Percentiles rank a stretch among this genome's conserved stretches.
These are phyloP conservation scores for Vidua chalybeata DNA, from an alignment of 2,113 vertebrate species.

Conservation along the genomic window DNA sequence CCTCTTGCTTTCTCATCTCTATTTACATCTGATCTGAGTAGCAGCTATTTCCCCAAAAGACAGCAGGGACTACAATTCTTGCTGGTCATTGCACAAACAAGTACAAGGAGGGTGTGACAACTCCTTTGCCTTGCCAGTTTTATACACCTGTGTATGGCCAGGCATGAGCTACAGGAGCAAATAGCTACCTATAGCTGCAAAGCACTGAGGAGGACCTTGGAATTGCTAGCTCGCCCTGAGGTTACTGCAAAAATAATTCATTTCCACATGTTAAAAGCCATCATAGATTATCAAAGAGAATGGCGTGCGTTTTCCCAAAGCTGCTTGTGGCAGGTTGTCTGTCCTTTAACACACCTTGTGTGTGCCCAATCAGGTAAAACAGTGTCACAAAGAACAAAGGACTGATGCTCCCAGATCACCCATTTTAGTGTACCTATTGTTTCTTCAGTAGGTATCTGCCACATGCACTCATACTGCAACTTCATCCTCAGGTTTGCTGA, in stretches of 20 bases:
- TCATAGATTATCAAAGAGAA: neutral
- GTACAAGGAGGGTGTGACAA: neutral
- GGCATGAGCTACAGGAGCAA: neutral
- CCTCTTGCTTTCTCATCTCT: neutral
- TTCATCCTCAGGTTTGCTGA: conserved; percentile 13
- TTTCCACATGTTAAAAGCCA: neutral
- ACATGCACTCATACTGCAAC: neutral
- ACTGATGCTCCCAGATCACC: neutral
- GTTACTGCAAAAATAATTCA: neutral
- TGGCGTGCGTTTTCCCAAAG: neutral
- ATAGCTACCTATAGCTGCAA: neutral
- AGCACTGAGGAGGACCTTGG: neutral
- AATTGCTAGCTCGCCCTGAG: neutral
- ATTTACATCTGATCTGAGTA: neutral
- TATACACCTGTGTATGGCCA: neutral
- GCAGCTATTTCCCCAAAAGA: neutral
- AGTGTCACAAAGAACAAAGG: neutral
- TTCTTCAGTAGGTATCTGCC: conserved; percentile 13
- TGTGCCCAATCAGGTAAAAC: neutral
- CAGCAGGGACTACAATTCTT: neutral
- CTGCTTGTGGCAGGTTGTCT: neutral
- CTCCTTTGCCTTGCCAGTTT: neutral
- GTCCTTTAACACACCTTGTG: neutral
- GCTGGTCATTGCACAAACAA: neutral
- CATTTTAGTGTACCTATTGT: neutral